A percentile compares a stretch with the other conserved stretches of the same genome.
These are phyloP conservation scores for Nomada ferruginata DNA, from an alignment of 2,888 invertebrate genomes.

Conservation along the genomic window DNA sequence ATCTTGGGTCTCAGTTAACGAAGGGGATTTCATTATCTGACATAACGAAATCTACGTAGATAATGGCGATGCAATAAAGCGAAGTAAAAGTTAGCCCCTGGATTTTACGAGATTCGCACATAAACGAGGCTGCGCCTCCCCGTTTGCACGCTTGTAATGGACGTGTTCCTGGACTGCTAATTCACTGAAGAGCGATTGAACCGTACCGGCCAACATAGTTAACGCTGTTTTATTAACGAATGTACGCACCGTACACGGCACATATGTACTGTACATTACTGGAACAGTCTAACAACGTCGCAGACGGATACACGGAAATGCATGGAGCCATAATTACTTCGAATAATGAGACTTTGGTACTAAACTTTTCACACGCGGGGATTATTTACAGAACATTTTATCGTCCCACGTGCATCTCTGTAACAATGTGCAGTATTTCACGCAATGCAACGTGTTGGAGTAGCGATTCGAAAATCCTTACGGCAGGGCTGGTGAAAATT, in stretches of 20 bases:
- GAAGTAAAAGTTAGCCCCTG: conserved; percentile 11
- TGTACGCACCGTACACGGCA: conserved; percentile 40
- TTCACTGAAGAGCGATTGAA: conserved; percentile 63
- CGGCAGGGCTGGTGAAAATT: background rate
- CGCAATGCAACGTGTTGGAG: background rate
- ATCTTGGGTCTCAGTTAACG: too few species aligned
- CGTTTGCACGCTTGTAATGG: conserved; percentile 42
- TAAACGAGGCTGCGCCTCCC: conserved; percentile 4
- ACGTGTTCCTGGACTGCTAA: conserved; percentile 52
- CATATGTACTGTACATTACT: conserved; percentile 49
- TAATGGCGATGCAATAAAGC: background rate
- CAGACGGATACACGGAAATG: conserved; percentile 31
- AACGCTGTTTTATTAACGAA: conserved; percentile 66
- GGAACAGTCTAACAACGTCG: conserved; percentile 42
- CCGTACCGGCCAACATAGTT: conserved; percentile 75
- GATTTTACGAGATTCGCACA: background rate
- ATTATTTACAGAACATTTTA: conserved; percentile 42
- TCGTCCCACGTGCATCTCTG: background rate
- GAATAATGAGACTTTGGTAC: conserved; percentile 37
- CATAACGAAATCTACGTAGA: background rate
- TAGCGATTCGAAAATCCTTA: background rate
- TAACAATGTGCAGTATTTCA: background rate
- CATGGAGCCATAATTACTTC: conserved; percentile 57
- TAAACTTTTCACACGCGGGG: conserved; percentile 28
- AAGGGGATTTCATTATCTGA: too few species aligned